Conservation (phyloP, 2,113 vertebrate species). For the Junco hyemalis region DNA sequence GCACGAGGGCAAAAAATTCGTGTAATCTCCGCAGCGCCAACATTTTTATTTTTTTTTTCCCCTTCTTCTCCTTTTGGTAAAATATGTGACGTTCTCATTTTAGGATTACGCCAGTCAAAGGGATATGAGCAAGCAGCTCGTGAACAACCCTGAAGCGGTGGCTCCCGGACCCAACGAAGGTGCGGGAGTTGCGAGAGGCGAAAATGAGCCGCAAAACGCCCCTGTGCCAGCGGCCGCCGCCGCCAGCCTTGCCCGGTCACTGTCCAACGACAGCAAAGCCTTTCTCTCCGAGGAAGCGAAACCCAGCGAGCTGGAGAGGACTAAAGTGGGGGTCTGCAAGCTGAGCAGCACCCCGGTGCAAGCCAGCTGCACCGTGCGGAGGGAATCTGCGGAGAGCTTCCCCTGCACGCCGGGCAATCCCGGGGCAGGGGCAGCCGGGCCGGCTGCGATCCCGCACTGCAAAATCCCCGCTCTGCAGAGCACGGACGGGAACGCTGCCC, state of each 20-base stretch:
- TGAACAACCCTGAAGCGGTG: constrained; percentile 70
- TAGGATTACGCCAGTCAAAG: constrained; percentile 84
- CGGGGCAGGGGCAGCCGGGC: constrained; percentile 21
- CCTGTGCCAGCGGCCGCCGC: constrained; percentile 55
- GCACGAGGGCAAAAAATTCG: neutral
- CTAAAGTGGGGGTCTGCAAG: constrained; percentile 86
- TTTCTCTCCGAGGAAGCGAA: constrained; percentile 76
- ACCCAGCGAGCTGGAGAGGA: constrained; percentile 77
- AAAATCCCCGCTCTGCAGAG: constrained; percentile 80
- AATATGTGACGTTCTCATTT: constrained; percentile 64
- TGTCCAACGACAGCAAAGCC: constrained; percentile 80
- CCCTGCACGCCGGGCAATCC: constrained; percentile 30
- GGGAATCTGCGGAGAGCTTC: constrained; percentile 75
- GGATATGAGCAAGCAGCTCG: constrained; percentile 84
- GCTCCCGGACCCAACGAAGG: constrained; percentile 72
- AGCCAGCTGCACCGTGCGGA: constrained; percentile 70
- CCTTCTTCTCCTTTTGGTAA: neutral
- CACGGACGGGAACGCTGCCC: constrained; percentile 57
- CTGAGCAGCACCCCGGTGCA: constrained; percentile 64
- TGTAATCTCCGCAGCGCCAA: neutral
- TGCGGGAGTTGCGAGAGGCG: constrained; percentile 71
- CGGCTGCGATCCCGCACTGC: constrained; percentile 65
- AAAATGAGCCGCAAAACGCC: constrained; percentile 65
- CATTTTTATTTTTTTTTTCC: neutral
- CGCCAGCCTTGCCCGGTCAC: constrained; percentile 55